Evolutionary conservation across 2,113 vertebrate species (phyloP), one percentile per base, ranked within the genome.

Genomic region (Ochotona princeps): DNA sequence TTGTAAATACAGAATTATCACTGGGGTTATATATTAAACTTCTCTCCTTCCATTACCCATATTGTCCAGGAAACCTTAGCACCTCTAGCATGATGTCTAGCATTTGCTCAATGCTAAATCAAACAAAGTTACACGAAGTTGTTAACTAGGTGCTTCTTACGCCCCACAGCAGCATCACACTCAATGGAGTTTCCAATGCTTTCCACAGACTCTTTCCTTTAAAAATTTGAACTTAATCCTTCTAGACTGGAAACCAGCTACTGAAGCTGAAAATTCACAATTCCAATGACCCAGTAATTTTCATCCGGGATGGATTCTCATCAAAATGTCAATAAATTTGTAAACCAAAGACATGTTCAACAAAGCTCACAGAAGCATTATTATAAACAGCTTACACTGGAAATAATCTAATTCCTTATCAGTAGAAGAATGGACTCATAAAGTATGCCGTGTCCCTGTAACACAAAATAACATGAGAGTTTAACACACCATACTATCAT

Each of bases 71-170:
- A 93, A 96, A 70, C 1, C 63, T 89, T 74, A 88, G 21, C 32
- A 79, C n/a, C 32, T 69, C 44, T 63, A 61, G 17, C 30, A 78
- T 7, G n/a, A 11, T 14, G 6, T 26, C 17, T 60, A 60, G 85
- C 20, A 66, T 38, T 60, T 15, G 57, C 76, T 69, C 44, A 57
- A 32, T 60, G 3, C n/a, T 89, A n/a, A 25, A 18, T 65, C n/a
- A 15, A 38, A 30, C 83, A 35, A 82, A 26, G 23, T 5, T 60
- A 70, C 60, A 57, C 47, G 72, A 96, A 92, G 92, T 85, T 96
- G 94, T 95, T 97, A 91, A 96, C 91, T 88, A 95, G 90, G 91
- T 95, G 92, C 78, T 95, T 90, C 79, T 74, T 35, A 75, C 93
- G 89, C 81, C 84, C 74, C 92, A 12, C 94, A 83, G 76, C 86